These are phyloP conservation scores for Orthosia gothica DNA, from an alignment of 2,888 invertebrate species.

Conservation along the genomic window DNA sequence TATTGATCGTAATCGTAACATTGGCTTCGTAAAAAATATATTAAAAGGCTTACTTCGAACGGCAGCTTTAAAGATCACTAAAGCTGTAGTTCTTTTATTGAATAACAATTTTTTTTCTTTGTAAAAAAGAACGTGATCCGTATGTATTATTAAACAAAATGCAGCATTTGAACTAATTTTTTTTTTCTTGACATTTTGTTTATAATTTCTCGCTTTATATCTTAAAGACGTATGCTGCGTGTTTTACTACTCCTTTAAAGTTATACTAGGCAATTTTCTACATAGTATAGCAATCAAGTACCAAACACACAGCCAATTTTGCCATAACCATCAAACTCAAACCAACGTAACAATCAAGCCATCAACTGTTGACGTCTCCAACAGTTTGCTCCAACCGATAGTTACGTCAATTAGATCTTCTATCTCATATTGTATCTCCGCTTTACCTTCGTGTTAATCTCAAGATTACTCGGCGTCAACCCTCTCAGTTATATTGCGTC, in stretches of 20 bases:
- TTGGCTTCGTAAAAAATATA: constrained; percentile 46
- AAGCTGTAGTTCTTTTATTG: constrained; percentile 24
- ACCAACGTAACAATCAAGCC: constrained; percentile 4
- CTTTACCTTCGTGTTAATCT: constrained; percentile 51
- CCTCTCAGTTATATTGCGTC: constrained; percentile 43
- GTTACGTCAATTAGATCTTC: constrained; percentile 45
- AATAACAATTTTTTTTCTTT: neutral
- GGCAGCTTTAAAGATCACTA: constrained; percentile 23
- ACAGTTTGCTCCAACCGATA: constrained; percentile 41
- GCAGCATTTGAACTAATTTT: neutral
- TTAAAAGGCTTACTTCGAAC: constrained; percentile 26
- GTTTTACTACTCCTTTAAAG: neutral
- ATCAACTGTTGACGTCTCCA: constrained; percentile 9
- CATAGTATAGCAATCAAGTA: neutral
- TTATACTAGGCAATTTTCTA: neutral
- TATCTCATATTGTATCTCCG: constrained; percentile 48
- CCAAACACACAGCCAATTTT: neutral
- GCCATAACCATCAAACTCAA: neutral
- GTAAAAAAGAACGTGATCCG: neutral
- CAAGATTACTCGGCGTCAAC: constrained; percentile 54
- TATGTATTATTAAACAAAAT: no score
- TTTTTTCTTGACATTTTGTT: neutral
- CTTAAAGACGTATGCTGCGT: neutral
- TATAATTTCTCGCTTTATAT: neutral
- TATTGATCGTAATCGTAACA: constrained; percentile 47